Conservation (phyloP, 2,888 invertebrate genomes). For the Diarsia mendica region DNA sequence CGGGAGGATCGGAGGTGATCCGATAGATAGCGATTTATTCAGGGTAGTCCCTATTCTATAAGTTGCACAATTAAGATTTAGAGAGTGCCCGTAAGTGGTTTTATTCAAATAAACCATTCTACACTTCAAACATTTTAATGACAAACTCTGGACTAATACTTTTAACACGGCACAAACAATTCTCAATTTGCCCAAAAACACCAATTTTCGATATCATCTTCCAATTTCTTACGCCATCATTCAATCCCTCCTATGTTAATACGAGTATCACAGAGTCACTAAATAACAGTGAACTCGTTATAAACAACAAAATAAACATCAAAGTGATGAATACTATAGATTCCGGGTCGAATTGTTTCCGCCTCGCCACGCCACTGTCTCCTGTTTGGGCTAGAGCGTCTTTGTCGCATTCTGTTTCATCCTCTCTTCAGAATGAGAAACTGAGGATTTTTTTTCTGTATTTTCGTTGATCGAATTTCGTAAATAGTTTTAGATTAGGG, state of each 20-base stretch:
- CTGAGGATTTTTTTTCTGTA: constrained; percentile 23
- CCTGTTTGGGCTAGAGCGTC: constrained; percentile 52
- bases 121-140: neutral
- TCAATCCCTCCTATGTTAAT: neutral
- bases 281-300: constrained; percentile 19
- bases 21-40: neutral
- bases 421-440: constrained; percentile 36
- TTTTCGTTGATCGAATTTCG: constrained; percentile 55
- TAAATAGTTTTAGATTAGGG: constrained; percentile 54
- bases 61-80: neutral
- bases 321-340: constrained; percentile 57
- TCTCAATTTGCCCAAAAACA: neutral
- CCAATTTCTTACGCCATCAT: neutral
- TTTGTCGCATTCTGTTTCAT: constrained; percentile 60
- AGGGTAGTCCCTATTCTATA: neutral
- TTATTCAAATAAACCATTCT: no score
- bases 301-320: constrained; percentile 61
- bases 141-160: neutral
- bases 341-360: constrained; percentile 60
- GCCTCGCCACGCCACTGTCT: constrained; percentile 38
- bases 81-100: neutral
- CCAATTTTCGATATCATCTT: neutral
- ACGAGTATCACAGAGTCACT: constrained; percentile 10
- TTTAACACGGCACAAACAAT: neutral
- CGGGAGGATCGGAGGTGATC: no score